Percentiles rank a stretch among this genome's conserved stretches.
These are phyloP conservation scores for Parazoanthus atlanticus DNA, from an alignment of 92 coral and sea anemone species.

Conservation along the genomic window DNA sequence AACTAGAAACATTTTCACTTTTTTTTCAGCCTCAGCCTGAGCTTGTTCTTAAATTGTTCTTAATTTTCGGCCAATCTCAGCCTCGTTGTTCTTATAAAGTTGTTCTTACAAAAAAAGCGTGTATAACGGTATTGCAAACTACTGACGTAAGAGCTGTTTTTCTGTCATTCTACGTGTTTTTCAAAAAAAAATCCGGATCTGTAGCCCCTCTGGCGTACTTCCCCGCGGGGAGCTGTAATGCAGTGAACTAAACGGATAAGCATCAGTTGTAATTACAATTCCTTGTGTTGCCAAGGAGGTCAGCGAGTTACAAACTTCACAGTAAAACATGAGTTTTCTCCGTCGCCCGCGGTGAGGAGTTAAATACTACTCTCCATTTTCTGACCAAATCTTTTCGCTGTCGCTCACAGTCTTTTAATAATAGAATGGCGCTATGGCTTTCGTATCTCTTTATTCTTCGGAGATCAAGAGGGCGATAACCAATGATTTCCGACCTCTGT, in stretches of 20 bases:
- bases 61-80: too few species aligned
- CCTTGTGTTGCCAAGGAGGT: background rate
- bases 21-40: too few species aligned
- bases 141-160: background rate
- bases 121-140: background rate
- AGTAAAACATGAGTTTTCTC: background rate
- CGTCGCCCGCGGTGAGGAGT: background rate
- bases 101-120: too few species aligned
- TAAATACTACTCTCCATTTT: background rate
- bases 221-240: background rate
- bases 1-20: too few species aligned
- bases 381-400: background rate
- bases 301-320: background rate
- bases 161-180: background rate
- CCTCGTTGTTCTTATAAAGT: too few species aligned
- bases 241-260: background rate
- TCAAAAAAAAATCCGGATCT: background rate
- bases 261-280: background rate
- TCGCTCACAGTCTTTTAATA: background rate
- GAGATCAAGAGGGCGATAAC: conserved; percentile 29
- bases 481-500: background rate
- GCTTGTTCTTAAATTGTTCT: too few species aligned
- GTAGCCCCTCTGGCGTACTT: background rate
- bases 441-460: conserved; percentile 10
- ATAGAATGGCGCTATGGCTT: background rate